These are phyloP conservation scores for Onthophagus sagittarius DNA, from an alignment of 2,888 invertebrate species.

Conservation along the genomic window DNA sequence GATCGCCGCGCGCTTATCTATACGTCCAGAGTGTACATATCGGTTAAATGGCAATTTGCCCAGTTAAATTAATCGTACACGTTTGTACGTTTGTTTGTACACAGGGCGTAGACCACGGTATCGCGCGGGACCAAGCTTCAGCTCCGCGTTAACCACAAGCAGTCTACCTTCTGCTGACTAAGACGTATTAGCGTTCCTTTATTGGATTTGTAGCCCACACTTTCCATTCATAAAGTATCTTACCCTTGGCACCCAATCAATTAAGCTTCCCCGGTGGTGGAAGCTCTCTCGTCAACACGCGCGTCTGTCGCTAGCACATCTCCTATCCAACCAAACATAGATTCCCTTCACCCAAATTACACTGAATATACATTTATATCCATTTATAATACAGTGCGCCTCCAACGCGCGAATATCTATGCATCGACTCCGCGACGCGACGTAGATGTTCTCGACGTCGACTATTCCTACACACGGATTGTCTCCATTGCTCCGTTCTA, in stretches of 20 bases:
- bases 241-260: constrained; percentile 34
- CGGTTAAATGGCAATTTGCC: constrained; percentile 31
- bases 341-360: constrained; percentile 19
- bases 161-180: constrained; percentile 30
- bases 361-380: constrained; percentile 34
- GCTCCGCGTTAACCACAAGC: constrained; percentile 27
- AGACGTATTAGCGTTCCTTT: constrained; percentile 37
- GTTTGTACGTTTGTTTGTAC: constrained; percentile 33
- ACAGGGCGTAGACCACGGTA: constrained; percentile 16
- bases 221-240: constrained; percentile 37
- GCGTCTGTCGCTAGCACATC: constrained; percentile 26
- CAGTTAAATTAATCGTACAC: constrained; percentile 32
- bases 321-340: background rate
- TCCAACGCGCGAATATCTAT: constrained; percentile 1
- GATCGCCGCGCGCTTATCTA: constrained; percentile 28
- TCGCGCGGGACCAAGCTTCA: background rate
- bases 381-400: constrained; percentile 29
- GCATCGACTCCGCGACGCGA: background rate
- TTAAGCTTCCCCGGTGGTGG: constrained; percentile 31
- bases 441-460: background rate
- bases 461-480: background rate
- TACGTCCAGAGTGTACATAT: constrained; percentile 33
- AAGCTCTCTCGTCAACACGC: constrained; percentile 27
- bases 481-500: background rate
- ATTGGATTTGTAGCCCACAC: constrained; percentile 36